phyloP scores from a whole-genome alignment of 1,140 invertebrate genomes.

The Pectinophora gossypiella region DNA sequence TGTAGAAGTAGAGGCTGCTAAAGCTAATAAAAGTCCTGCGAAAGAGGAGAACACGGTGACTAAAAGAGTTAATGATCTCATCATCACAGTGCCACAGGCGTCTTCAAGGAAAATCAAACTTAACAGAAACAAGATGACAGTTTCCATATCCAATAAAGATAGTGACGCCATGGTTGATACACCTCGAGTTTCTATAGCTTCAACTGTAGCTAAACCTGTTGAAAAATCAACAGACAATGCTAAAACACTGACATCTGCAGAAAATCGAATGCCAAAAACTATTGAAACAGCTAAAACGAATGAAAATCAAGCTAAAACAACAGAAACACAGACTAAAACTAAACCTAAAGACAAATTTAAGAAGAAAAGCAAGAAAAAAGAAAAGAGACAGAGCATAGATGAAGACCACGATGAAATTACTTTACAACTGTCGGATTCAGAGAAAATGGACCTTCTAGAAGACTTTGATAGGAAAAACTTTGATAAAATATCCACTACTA shows the following conservation, averaged over 20 bases:
- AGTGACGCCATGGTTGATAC: not conserved
- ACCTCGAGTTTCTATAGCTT: not conserved
- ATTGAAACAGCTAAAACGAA: not conserved
- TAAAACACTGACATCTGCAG: not conserved
- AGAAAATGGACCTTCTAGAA: slow-evolving; percentile 72
- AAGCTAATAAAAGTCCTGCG: not conserved
- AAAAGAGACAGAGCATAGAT: slow-evolving; percentile 10
- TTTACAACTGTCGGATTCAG: slow-evolving; percentile 65
- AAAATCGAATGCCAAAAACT: not conserved
- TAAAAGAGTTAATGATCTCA: slow-evolving; percentile 47
- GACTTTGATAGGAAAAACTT: slow-evolving; percentile 51
- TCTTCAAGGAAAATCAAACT: slow-evolving; percentile 61
- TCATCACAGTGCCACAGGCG: slow-evolving; percentile 49
- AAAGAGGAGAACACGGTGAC: slow-evolving; percentile 20
- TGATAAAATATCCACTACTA: slow-evolving; percentile 30
- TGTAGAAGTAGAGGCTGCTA: not conserved
- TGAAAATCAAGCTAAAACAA: not conserved
- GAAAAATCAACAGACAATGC: not conserved
- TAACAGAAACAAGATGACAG: slow-evolving; percentile 46
- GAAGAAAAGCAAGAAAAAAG: slow-evolving; percentile 35
- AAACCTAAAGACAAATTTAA: slow-evolving; percentile 12
- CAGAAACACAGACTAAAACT: slow-evolving; percentile 4
- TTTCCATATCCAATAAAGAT: slow-evolving; percentile 5
- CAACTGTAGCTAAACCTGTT: not conserved
- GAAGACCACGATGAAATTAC: slow-evolving; percentile 69